Evolutionary conservation across 1,140 invertebrate species (phyloP).

Genomic region (Vanessa atalanta): DNA sequence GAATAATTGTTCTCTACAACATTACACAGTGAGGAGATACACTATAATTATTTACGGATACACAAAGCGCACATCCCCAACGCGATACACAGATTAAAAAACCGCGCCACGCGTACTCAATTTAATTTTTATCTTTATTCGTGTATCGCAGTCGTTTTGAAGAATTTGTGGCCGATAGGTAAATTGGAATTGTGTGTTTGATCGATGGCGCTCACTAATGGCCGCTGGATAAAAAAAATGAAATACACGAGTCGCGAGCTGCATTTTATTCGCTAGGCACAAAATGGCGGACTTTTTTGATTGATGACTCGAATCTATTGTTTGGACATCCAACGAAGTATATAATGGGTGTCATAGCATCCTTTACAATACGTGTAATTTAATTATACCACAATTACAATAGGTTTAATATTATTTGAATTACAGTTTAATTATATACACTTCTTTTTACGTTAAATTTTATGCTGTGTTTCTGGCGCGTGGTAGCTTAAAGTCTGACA

Average conservation of each 20-base stretch:
- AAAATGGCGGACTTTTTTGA: constrained; percentile 45
- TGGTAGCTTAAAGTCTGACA: too few species aligned
- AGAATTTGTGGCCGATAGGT: constrained; percentile 74
- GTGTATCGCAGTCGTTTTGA: constrained; percentile 59
- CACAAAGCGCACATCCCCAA: not conserved
- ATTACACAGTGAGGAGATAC: not conserved
- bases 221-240: constrained; percentile 50
- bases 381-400: not conserved
- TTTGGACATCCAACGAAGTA: constrained; percentile 30
- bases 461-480: too few species aligned
- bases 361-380: not conserved
- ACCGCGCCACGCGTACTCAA: constrained; percentile 38
- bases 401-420: too few species aligned
- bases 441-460: too few species aligned
- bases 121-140: constrained; percentile 66
- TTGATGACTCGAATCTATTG: constrained; percentile 46
- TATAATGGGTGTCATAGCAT: constrained; percentile 19
- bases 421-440: too few species aligned
- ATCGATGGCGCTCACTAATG: constrained; percentile 71
- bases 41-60: not conserved
- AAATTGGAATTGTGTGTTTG: constrained; percentile 75
- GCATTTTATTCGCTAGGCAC: constrained; percentile 47
- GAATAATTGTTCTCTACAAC: too few species aligned
- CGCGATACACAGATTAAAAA: constrained; percentile 30
- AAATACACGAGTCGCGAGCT: constrained; percentile 37